Evolutionary conservation across 2,113 vertebrate species (phyloP).

Genomic region (Pongo abelii): DNA sequence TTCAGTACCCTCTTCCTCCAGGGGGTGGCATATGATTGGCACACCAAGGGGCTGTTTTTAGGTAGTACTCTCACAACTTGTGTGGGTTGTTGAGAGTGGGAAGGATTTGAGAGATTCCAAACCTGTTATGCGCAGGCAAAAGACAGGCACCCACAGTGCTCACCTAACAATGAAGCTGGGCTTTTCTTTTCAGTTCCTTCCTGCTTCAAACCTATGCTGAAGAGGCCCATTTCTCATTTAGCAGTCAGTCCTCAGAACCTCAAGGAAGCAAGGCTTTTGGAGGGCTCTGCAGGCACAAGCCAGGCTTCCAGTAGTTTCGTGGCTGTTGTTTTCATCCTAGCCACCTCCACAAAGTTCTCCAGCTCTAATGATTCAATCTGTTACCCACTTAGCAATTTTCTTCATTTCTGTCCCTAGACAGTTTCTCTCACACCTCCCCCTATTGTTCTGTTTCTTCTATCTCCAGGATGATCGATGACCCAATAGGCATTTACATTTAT

Average conservation of each 20-base stretch:
- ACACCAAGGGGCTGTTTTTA: background rate
- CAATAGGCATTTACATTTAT: constrained; percentile 70
- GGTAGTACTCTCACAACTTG: background rate
- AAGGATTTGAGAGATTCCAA: background rate
- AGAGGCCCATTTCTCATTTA: background rate
- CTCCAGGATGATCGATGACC: constrained; percentile 61
- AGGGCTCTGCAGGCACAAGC: background rate
- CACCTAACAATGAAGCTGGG: background rate
- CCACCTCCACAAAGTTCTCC: constrained; percentile 22
- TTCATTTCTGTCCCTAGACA: constrained; percentile 58
- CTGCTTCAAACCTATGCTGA: background rate
- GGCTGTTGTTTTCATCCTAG: background rate
- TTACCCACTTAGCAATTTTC: constrained; percentile 68
- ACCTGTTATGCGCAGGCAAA: background rate
- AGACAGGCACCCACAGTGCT: background rate
- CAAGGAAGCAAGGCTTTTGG: background rate
- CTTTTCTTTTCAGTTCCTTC: background rate
- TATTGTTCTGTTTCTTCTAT: constrained; percentile 62
- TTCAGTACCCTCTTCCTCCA: background rate
- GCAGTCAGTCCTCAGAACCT: background rate
- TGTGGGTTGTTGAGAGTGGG: background rate
- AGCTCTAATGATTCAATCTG: constrained; percentile 20
- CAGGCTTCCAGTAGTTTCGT: background rate
- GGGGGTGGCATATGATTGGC: background rate
- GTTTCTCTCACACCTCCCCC: constrained; percentile 36